A percentile compares a stretch with the other conserved stretches of the same genome.
These are phyloP conservation scores for Reticulitermes speratus DNA, from an alignment of 1,140 invertebrate genomes.

Conservation along the genomic window DNA sequence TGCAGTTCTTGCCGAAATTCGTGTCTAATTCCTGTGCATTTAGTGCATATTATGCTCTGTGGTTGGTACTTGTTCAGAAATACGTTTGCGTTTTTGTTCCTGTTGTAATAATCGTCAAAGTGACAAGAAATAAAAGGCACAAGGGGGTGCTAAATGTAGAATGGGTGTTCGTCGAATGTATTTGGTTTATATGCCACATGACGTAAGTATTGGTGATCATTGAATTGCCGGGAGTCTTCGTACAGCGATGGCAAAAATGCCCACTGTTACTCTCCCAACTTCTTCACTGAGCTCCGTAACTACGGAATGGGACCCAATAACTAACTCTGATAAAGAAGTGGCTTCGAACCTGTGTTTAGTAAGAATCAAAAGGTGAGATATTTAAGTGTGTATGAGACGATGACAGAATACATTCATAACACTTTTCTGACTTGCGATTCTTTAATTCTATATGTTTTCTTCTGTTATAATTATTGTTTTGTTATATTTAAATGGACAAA, in stretches of 20 bases:
- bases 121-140: background rate
- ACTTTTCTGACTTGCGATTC: background rate
- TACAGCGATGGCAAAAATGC: constrained; percentile 20
- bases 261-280: background rate
- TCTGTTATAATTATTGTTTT: background rate
- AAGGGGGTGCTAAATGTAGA: background rate
- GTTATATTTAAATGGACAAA: too few species aligned
- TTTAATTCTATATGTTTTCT: background rate
- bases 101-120: background rate
- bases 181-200: background rate
- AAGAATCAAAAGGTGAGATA: constrained; percentile 31
- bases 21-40: background rate
- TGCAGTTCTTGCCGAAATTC: background rate
- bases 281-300: background rate
- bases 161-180: background rate
- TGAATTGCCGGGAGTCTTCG: background rate
- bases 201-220: background rate
- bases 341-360: constrained; percentile 28
- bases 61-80: background rate
- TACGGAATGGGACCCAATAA: constrained; percentile 27
- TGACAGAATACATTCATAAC: too few species aligned
- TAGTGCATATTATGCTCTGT: background rate
- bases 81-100: background rate
- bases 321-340: constrained; percentile 22
- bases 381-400: background rate